A percentile compares a stretch with the other conserved stretches of the same genome.
Conservation (phyloP, 2,797 vertebrate genomes). For the Acomys russatus region DNA sequence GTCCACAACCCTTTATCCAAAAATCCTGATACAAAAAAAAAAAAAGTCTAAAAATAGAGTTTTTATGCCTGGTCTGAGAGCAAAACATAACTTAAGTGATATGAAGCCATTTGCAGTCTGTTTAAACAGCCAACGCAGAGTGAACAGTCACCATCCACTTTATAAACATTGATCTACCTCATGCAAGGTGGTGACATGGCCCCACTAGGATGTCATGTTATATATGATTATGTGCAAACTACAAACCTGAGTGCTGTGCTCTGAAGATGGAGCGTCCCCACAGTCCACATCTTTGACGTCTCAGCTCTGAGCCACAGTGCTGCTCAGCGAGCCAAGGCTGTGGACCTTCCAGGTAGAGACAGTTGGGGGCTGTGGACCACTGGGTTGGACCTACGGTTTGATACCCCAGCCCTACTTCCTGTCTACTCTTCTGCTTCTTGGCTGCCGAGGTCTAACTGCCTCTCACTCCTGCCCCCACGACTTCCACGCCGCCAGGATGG, state of each 20-base stretch:
- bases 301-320: no score
- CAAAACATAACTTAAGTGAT: slow-evolving; percentile 28
- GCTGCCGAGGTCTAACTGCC: not conserved
- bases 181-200: not conserved
- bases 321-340: not conserved
- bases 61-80: slow-evolving; percentile 36
- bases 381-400: not conserved
- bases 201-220: not conserved
- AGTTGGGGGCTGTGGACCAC: no score
- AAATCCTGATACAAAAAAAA: slow-evolving; percentile 6
- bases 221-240: not conserved
- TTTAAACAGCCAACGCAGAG: not conserved
- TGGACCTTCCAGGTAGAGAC: not conserved
- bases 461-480: not conserved
- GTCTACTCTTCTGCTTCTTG: not conserved
- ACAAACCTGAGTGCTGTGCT: not conserved
- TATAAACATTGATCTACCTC: not conserved
- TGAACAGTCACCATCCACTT: not conserved
- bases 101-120: slow-evolving; percentile 31
- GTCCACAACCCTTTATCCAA: slow-evolving; percentile 52
- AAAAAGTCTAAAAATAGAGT: not conserved
- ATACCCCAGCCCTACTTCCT: not conserved
- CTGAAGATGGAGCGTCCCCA: not conserved
- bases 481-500: not conserved
- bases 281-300: not conserved